These are phyloP conservation scores for Diplolepis rosae DNA, from an alignment of 2,888 invertebrate species.

Conservation along the genomic window DNA sequence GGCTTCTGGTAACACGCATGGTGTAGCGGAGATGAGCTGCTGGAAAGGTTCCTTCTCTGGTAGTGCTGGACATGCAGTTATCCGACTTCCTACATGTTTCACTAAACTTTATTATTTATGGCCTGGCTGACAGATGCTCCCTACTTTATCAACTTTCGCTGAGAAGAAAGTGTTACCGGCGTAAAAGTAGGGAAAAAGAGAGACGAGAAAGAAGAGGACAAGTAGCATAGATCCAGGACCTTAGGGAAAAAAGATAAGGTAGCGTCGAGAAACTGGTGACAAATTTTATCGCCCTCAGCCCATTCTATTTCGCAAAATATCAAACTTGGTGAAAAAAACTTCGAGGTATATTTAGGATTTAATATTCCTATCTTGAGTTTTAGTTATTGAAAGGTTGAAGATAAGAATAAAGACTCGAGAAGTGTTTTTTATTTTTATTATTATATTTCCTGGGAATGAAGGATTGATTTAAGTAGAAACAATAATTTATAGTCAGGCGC, in stretches of 20 bases:
- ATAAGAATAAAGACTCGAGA: no score
- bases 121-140: conserved; percentile 45
- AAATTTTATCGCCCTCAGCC: neutral
- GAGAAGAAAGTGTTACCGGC: conserved; percentile 44
- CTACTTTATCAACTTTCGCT: conserved; percentile 49
- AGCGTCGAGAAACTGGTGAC: neutral
- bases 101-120: conserved; percentile 50
- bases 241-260: neutral
- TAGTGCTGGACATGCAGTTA: neutral
- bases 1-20: neutral
- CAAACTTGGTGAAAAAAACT: neutral
- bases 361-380: no score
- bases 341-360: no score
- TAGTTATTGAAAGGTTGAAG: no score
- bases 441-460: neutral
- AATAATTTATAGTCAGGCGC: neutral
- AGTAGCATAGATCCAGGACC: neutral
- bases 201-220: neutral
- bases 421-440: neutral
- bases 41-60: neutral
- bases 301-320: neutral
- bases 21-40: neutral
- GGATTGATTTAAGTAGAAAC: neutral
- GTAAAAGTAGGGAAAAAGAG: conserved; percentile 40
- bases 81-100: conserved; percentile 8